Conservation (phyloP, 2,113 vertebrate genomes). For the Dendropsophus ebraccatus region DNA sequence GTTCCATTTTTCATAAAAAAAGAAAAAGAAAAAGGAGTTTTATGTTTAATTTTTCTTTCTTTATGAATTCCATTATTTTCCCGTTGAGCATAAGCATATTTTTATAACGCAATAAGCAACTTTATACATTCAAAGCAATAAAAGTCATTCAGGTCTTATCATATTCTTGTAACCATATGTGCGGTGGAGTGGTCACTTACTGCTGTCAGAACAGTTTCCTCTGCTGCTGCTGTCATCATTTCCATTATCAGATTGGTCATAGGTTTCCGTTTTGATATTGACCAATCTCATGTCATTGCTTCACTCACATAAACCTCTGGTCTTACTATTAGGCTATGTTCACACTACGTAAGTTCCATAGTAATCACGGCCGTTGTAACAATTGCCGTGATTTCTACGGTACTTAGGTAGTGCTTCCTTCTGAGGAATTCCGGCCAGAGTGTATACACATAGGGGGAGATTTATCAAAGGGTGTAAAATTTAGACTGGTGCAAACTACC, state of each 20-base stretch:
- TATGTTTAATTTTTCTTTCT: slow-evolving; percentile 5
- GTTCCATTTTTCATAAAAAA: neutral
- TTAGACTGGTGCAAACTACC: too few species aligned
- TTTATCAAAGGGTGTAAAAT: too few species aligned
- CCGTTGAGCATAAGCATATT: neutral
- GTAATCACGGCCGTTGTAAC: too few species aligned
- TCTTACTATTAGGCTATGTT: too few species aligned
- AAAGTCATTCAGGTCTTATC: neutral
- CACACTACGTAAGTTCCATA: too few species aligned
- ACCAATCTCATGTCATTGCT: neutral
- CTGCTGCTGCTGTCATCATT: neutral
- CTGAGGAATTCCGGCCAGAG: too few species aligned
- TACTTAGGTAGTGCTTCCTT: too few species aligned
- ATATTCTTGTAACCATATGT: neutral
- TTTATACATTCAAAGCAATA: neutral
- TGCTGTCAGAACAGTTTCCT: neutral
- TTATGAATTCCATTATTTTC: slow-evolving; percentile 10
- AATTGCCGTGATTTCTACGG: too few species aligned
- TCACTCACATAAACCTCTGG: neutral
- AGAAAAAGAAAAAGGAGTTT: neutral
- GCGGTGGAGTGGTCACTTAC: neutral
- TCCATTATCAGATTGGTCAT: neutral
- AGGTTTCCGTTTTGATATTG: neutral
- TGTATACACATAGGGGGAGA: too few species aligned
- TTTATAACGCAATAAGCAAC: neutral